Base-by-base conservation (phyloP, 2,888 invertebrate species). In the Lobophora halterata region DNA sequence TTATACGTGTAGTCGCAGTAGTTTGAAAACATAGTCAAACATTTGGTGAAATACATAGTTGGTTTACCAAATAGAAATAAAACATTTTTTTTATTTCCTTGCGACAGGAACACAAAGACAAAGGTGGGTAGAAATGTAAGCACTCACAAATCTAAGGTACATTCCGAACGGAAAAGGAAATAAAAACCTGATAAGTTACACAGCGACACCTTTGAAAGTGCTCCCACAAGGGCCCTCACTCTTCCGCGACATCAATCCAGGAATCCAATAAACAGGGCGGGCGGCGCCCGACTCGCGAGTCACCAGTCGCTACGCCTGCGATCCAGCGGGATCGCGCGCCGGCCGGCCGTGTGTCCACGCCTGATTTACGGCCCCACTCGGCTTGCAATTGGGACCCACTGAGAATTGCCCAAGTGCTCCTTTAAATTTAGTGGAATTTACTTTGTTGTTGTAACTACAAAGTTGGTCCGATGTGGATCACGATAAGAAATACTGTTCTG, bases 301-400 rank as follows among this genome's bases (percentile, higher is more conserved):
- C 38, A 32, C 31, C 38, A 39, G 21, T 26, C n/a, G n/a, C n/a
- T n/a, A n/a, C n/a, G n/a, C n/a, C n/a, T n/a, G 45, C 40, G 40
- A 40, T 40, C 40, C 32, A 40, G 24, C 8, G 40, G 36, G 39
- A 31, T 31, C 16, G 36, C 5, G 13, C 25, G 26, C 29, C 3
- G 7, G 27, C 24, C 11, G 11, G 7, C 18, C 29, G 36, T 17
- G 37, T 31, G 31, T 26, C 38, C 38, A 20, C 38, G 26, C 30
- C 38, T 31, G 38, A 38, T 31, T 26, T 31, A 31, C 26, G 21
- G 17, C 30, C n/a, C n/a, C n/a, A n/a, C n/a, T n/a, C 25, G 20
- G 17, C 26, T 21, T 16, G 27, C 31, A 9, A 21, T 16, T 21
- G 24, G 14, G 18, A n/a, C n/a, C n/a, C n/a, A 18, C 10, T 26